Conservation (phyloP, 2,888 invertebrate species). For the Parelbella ahira region DNA sequence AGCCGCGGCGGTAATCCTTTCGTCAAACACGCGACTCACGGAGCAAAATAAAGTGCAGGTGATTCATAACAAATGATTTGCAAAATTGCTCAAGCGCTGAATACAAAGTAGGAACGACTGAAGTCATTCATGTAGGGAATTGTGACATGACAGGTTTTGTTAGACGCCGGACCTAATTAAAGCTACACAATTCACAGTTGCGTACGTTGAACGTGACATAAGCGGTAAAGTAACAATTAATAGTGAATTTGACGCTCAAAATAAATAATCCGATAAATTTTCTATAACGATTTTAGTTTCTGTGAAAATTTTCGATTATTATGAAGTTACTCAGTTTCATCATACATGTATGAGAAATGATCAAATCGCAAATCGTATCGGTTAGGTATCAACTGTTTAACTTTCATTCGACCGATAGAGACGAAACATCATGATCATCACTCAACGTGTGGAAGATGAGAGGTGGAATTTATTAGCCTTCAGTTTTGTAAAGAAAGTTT, state of each 20-base stretch:
- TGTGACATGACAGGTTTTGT: slow-evolving; percentile 12
- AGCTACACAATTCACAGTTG: neutral
- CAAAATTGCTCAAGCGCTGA: slow-evolving; percentile 57
- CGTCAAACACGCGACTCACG: slow-evolving; percentile 22
- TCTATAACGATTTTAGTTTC: too few species aligned
- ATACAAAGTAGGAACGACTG: slow-evolving; percentile 49
- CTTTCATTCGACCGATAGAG: slow-evolving; percentile 10
- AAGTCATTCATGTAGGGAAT: slow-evolving; percentile 15
- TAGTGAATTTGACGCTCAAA: too few species aligned
- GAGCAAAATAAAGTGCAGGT: slow-evolving; percentile 29
- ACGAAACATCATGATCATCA: slow-evolving; percentile 7
- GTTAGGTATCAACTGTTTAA: slow-evolving; percentile 2
- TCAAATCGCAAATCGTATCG: neutral
- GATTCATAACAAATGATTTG: slow-evolving; percentile 64
- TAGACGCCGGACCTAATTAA: too few species aligned
- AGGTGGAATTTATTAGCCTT: slow-evolving; percentile 14
- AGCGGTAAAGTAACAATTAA: too few species aligned
- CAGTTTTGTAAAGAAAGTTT: slow-evolving; percentile 13
- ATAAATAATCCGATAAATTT: too few species aligned
- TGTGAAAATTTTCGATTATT: too few species aligned
- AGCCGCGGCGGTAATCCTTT: slow-evolving; percentile 26
- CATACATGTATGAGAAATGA: too few species aligned
- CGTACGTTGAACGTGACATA: neutral
- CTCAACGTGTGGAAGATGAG: slow-evolving; percentile 9
- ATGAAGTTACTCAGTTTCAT: too few species aligned